Evolutionary conservation across 2,888 invertebrate species (phyloP).

Genomic region (Eucriotettix oculatus): DNA sequence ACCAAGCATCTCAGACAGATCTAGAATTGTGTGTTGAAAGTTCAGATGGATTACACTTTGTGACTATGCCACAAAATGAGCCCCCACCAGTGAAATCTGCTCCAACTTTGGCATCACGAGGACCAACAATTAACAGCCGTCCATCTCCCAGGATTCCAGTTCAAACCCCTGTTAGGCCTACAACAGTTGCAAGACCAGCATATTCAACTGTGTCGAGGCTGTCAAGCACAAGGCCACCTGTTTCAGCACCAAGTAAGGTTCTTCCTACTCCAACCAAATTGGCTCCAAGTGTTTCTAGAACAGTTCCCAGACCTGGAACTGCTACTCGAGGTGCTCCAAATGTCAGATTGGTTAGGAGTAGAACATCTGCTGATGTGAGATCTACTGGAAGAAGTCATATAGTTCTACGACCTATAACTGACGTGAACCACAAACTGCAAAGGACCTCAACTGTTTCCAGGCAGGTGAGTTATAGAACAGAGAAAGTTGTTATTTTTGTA

Average conservation of each 20-base stretch:
- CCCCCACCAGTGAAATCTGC: background rate
- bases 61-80: slow-evolving; percentile 4
- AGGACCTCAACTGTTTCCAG: slow-evolving; percentile 1
- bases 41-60: slow-evolving; percentile 10
- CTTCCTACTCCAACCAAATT: background rate
- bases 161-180: background rate
- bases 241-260: background rate
- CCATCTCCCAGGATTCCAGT: background rate
- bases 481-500: no score
- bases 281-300: background rate
- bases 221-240: background rate
- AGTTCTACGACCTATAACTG: background rate
- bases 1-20: slow-evolving; percentile 16
- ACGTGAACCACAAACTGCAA: background rate
- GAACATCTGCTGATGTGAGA: slow-evolving; percentile 6
- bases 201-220: slow-evolving; percentile 6
- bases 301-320: background rate
- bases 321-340: background rate
- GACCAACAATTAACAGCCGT: background rate
- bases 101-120: background rate
- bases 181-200: slow-evolving; percentile 1
- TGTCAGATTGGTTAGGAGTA: slow-evolving; percentile 6
- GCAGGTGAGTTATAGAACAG: slow-evolving; percentile 1
- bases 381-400: background rate
- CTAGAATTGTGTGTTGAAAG: slow-evolving; percentile 15